These are phyloP conservation scores for Seriola dumerili DNA, from an alignment of 2,113 vertebrate genomes.

Conservation along the genomic window DNA sequence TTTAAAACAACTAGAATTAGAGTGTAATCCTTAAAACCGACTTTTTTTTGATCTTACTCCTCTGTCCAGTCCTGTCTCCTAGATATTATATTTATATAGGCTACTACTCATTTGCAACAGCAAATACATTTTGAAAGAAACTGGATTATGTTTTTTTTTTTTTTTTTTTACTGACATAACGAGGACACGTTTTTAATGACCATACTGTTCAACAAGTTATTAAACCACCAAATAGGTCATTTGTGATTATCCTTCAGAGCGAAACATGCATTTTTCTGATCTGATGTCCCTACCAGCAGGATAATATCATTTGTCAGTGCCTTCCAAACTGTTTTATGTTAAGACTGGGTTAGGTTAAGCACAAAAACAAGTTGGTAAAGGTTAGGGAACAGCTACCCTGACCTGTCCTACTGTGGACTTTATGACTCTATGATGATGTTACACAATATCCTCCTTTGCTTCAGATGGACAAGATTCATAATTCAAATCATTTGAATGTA, in stretches of 20 bases:
- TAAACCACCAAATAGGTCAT: background rate
- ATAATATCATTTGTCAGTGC: background rate
- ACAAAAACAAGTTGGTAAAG: too few relatives aligned
- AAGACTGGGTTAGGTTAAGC: background rate
- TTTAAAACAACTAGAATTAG: background rate
- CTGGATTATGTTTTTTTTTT: too few relatives aligned
- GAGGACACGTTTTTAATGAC: background rate
- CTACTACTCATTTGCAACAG: background rate
- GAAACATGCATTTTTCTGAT: background rate
- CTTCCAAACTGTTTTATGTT: background rate
- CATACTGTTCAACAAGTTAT: background rate
- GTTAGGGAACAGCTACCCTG: background rate
- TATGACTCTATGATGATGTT: background rate
- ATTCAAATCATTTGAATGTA: background rate
- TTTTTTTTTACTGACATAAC: background rate
- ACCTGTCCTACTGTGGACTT: background rate
- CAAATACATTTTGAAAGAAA: background rate
- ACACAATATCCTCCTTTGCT: background rate
- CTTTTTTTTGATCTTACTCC: background rate
- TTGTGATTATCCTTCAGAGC: too few relatives aligned
- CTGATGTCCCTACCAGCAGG: background rate
- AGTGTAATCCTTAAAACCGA: background rate
- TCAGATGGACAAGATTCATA: background rate
- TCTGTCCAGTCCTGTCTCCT: background rate
- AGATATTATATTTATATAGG: background rate